Percentiles rank a stretch among this genome's conserved stretches.
phyloP scores from a whole-genome alignment of 2,888 invertebrate genomes.

The Dasypolia templi region DNA sequence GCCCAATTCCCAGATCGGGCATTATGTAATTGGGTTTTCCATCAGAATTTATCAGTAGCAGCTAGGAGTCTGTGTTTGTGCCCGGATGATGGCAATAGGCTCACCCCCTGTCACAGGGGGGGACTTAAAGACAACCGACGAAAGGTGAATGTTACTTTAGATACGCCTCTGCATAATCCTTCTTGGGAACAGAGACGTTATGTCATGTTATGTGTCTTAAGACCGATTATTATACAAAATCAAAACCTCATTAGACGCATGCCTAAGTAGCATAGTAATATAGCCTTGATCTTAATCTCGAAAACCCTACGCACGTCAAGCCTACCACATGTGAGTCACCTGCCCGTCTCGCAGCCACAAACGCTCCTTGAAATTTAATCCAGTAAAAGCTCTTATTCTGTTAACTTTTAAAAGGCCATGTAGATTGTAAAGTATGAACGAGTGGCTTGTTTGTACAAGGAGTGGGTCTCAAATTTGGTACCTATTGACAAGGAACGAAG shows the following conservation, averaged over 20 bases:
- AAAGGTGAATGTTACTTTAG: neutral
- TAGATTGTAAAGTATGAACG: conserved; percentile 43
- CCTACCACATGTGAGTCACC: conserved; percentile 24
- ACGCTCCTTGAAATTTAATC: conserved; percentile 71
- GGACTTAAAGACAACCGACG: no score
- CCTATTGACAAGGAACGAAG: conserved; percentile 52
- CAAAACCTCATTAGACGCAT: neutral
- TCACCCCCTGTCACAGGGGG: neutral
- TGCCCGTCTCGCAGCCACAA: conserved; percentile 42
- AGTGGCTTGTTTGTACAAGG: conserved; percentile 53
- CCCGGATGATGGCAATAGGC: neutral
- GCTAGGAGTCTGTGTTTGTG: neutral
- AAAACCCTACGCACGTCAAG: conserved; percentile 15
- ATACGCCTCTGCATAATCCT: neutral
- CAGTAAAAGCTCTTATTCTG: conserved; percentile 70
- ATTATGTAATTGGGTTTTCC: neutral
- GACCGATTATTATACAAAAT: neutral
- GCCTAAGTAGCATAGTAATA: neutral
- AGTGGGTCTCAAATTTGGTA: conserved; percentile 31
- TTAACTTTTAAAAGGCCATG: conserved; percentile 56
- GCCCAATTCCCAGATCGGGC: no score
- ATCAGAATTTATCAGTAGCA: neutral
- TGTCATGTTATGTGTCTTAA: neutral
- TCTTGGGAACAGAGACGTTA: neutral
- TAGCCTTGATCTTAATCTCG: conserved; percentile 12